Conservation (phyloP, 1,140 invertebrate species). For the Hyphantria cunea region DNA sequence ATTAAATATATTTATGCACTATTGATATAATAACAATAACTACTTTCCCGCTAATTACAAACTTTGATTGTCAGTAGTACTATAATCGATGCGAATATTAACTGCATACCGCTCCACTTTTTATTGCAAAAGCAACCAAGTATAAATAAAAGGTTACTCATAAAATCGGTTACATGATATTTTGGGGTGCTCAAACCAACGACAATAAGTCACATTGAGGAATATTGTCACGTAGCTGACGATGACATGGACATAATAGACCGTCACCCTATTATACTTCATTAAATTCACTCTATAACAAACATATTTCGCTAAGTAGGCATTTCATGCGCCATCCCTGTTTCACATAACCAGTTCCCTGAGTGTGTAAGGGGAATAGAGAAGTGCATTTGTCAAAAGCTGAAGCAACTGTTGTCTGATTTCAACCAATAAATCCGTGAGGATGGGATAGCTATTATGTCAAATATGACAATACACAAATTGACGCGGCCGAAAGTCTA, state of each 20-base stretch:
- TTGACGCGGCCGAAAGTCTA: slow-evolving; percentile 77
- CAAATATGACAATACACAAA: slow-evolving; percentile 78
- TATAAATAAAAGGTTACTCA: slow-evolving; percentile 25
- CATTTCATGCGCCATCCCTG: slow-evolving; percentile 55
- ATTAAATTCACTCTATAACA: slow-evolving; percentile 72
- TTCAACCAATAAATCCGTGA: slow-evolving; percentile 74
- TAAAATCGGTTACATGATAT: slow-evolving; percentile 31
- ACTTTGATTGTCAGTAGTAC: too few relatives aligned
- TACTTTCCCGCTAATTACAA: too few relatives aligned
- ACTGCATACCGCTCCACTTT: too few relatives aligned
- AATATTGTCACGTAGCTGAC: slow-evolving; percentile 53
- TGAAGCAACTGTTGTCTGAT: slow-evolving; percentile 67
- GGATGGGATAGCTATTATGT: slow-evolving; percentile 78
- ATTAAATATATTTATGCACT: too few relatives aligned
- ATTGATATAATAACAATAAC: too few relatives aligned
- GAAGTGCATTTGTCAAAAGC: slow-evolving; percentile 56
- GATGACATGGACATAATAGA: slow-evolving; percentile 52
- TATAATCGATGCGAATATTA: too few relatives aligned
- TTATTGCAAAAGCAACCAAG: too few relatives aligned
- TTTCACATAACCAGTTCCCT: slow-evolving; percentile 36
- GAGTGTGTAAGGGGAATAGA: slow-evolving; percentile 40
- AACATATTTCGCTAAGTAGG: slow-evolving; percentile 69
- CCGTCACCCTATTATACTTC: slow-evolving; percentile 63
- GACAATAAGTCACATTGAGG: slow-evolving; percentile 55
- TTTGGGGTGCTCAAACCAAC: slow-evolving; percentile 30